These are phyloP conservation scores for Rhingia campestris DNA, from an alignment of 2,888 invertebrate species.

Conservation along the genomic window DNA sequence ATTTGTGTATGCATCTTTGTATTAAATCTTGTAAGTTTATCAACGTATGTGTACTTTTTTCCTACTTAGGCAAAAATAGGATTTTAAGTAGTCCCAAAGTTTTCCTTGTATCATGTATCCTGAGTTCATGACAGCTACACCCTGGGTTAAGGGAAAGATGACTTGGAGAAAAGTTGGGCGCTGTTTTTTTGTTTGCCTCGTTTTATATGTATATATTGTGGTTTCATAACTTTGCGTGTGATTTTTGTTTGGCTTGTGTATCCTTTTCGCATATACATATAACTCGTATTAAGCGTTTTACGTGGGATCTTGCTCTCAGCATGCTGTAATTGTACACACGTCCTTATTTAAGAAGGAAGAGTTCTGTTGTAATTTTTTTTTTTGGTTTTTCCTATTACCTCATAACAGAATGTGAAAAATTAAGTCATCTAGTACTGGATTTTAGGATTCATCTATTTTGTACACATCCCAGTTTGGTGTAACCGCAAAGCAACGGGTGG, in stretches of 20 bases:
- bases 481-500: slow-evolving; percentile 10
- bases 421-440: slow-evolving; percentile 9
- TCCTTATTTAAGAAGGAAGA: slow-evolving; percentile 61
- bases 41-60: not conserved
- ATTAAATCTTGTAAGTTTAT: slow-evolving; percentile 26
- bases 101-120: slow-evolving; percentile 65
- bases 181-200: slow-evolving; percentile 32
- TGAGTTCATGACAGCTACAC: slow-evolving; percentile 60
- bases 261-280: slow-evolving; percentile 32
- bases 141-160: slow-evolving; percentile 41
- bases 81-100: slow-evolving; percentile 65
- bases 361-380: slow-evolving; percentile 23
- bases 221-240: slow-evolving; percentile 62
- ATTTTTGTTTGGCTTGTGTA: slow-evolving; percentile 14
- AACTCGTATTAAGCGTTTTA: slow-evolving; percentile 52
- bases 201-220: slow-evolving; percentile 43
- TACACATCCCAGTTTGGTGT: slow-evolving; percentile 26
- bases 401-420: slow-evolving; percentile 11
- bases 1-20: slow-evolving; percentile 41
- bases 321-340: slow-evolving; percentile 6
- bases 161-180: slow-evolving; percentile 58
- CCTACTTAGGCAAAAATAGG: slow-evolving; percentile 32
- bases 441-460: slow-evolving; percentile 47
- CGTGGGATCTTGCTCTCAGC: slow-evolving; percentile 12
- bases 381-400: not conserved